Conservation (phyloP, 2,113 vertebrate species). For the Myrmecobius fasciatus region DNA sequence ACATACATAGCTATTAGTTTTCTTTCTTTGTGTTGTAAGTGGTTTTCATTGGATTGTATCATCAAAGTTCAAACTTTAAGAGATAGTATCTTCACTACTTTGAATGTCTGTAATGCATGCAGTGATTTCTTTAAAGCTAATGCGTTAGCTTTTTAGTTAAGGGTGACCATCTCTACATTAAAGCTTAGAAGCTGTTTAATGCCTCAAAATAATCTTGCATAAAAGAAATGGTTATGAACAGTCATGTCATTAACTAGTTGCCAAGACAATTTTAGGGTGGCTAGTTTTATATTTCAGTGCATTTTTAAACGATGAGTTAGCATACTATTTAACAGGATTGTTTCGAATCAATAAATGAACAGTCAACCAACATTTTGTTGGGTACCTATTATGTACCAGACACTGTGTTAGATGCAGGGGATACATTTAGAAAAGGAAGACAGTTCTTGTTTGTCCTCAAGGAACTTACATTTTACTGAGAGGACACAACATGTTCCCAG, state of each 20-base stretch:
- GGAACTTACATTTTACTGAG: not conserved
- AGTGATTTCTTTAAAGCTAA: not conserved
- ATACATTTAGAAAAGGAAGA: not conserved
- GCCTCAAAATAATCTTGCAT: not conserved
- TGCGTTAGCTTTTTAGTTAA: not conserved
- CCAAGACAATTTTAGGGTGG: not conserved
- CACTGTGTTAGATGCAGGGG: not conserved
- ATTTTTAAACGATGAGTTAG: not conserved
- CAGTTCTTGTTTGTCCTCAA: not conserved
- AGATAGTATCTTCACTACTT: not conserved
- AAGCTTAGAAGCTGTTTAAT: not conserved
- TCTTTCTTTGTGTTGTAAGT: not conserved
- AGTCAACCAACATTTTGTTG: not conserved
- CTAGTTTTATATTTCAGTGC: not conserved
- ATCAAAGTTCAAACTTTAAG: not conserved
- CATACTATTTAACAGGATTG: not conserved
- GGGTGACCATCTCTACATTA: not conserved
- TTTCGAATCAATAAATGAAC: not conserved
- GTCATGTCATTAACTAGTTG: not conserved
- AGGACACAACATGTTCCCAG: not conserved
- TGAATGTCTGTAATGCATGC: not conserved
- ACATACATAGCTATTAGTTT: not conserved
- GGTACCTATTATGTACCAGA: not conserved
- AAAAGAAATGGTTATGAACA: not conserved
- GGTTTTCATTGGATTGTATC: not conserved